phyloP scores from a whole-genome alignment of 2,888 invertebrate species.

The Thymelicus acteon region DNA sequence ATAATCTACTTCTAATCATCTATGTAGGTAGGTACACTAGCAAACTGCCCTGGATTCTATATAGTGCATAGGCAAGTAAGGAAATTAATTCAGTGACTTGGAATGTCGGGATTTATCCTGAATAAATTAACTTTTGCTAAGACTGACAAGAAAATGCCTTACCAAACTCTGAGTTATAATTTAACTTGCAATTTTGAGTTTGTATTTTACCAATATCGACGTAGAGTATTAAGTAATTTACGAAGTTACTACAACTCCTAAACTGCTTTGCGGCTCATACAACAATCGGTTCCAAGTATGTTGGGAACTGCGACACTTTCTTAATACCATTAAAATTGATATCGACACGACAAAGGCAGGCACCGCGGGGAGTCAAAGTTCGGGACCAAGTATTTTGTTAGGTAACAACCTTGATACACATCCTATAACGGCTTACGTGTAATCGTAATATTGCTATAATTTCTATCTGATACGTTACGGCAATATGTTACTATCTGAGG shows the following conservation, averaged over 20 bases:
- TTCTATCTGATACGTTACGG: not conserved
- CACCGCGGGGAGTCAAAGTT: conserved; percentile 44
- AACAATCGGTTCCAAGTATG: conserved; percentile 15
- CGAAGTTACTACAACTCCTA: conserved; percentile 7
- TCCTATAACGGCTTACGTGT: not conserved
- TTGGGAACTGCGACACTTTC: conserved; percentile 24
- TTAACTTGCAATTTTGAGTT: conserved; percentile 2
- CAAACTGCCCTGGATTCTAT: no score
- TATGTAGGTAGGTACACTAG: no score
- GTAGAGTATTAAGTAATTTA: conserved; percentile 11
- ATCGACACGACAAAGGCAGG: conserved; percentile 46
- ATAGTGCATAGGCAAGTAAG: no score
- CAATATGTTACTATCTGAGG: not conserved
- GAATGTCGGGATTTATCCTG: not conserved
- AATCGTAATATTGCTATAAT: not conserved
- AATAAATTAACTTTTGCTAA: not conserved
- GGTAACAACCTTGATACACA: conserved; percentile 19
- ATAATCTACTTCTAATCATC: no score
- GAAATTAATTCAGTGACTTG: no score
- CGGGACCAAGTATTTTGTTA: conserved; percentile 36
- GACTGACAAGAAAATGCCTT: not conserved
- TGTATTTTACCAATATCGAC: conserved; percentile 13
- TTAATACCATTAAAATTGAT: conserved; percentile 41
- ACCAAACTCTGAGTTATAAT: not conserved
- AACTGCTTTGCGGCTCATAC: conserved; percentile 15